Percentiles rank a stretch among this genome's conserved stretches.
phyloP scores from a whole-genome alignment of 1,140 invertebrate species.

The Hetaerina americana region DNA sequence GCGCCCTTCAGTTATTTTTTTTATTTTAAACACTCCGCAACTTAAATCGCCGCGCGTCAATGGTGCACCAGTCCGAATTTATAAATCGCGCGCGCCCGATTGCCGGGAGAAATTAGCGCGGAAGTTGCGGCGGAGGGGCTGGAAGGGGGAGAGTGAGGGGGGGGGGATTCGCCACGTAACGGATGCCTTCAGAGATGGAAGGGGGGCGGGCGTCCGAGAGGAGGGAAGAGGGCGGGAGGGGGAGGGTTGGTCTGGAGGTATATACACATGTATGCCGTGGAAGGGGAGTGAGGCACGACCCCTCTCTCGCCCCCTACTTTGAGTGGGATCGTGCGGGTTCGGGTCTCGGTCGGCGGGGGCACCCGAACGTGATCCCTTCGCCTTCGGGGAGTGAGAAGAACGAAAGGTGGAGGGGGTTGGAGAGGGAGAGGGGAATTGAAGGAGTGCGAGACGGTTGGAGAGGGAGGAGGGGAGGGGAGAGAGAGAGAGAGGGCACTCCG shows the following conservation, averaged over 20 bases:
- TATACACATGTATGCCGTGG: too few relatives aligned
- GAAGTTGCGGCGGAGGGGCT: not conserved
- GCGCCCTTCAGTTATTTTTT: too few relatives aligned
- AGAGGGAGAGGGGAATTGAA: not conserved
- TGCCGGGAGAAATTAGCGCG: too few relatives aligned
- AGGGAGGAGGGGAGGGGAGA: not conserved
- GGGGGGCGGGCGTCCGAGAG: not conserved
- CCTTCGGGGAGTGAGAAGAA: too few relatives aligned
- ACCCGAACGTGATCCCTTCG: not conserved
- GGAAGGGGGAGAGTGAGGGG: not conserved
- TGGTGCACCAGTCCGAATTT: too few relatives aligned
- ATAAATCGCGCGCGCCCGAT: too few relatives aligned
- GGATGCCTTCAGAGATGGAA: not conserved
- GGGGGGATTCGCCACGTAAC: not conserved
- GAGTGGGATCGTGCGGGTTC: not conserved
- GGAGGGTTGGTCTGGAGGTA: not conserved
- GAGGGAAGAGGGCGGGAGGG: not conserved
- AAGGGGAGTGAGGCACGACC: too few relatives aligned
- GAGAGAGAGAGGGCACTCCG: not conserved
- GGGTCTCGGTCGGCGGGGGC: not conserved
- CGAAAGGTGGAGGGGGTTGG: too few relatives aligned
- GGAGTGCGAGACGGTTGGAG: not conserved
- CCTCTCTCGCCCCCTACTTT: too few relatives aligned
- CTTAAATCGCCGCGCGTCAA: too few relatives aligned
- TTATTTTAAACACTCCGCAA: too few relatives aligned